Conservation (phyloP, 2,888 invertebrate genomes). For the Oscheius onirici region DNA sequence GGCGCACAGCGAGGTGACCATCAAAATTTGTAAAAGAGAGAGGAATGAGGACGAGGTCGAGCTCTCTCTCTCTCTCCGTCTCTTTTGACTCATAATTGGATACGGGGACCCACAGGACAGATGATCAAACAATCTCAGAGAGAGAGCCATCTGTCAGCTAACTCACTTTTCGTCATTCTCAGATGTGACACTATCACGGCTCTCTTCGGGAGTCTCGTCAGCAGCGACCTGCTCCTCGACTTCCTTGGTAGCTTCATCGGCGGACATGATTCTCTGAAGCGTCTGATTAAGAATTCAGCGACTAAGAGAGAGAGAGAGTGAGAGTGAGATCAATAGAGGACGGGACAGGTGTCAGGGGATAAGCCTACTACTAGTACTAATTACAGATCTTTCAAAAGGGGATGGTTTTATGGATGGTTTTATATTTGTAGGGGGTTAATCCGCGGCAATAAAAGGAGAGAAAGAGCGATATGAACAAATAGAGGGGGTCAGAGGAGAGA, state of each 20-base stretch:
- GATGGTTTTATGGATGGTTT: no score
- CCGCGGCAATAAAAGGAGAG: no score
- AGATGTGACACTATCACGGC: conserved; percentile 33
- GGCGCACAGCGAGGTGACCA: background rate
- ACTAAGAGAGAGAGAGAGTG: conserved; percentile 2
- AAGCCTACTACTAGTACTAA: background rate
- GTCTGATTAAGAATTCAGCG: background rate
- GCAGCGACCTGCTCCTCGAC: conserved; percentile 25
- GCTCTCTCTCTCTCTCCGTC: background rate
- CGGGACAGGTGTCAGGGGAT: conserved; percentile 9
- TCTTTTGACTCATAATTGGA: background rate
- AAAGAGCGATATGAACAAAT: no score
- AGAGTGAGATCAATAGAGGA: conserved; percentile 7
- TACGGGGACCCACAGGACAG: background rate
- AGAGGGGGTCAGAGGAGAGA: no score
- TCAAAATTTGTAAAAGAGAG: background rate
- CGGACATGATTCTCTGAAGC: conserved; percentile 19
- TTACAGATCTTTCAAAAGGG: background rate
- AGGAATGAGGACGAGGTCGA: conserved; percentile 22
- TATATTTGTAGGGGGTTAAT: no score
- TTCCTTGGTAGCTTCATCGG: conserved; percentile 30
- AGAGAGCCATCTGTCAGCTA: conserved; percentile 12
- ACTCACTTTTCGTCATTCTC: conserved; percentile 29
- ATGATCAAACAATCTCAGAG: conserved; percentile 32
- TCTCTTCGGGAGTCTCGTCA: conserved; percentile 33